A percentile compares a stretch with the other conserved stretches of the same genome.
Conservation (phyloP, 2,797 vertebrate species). For the Chiloscyllium punctatum region DNA sequence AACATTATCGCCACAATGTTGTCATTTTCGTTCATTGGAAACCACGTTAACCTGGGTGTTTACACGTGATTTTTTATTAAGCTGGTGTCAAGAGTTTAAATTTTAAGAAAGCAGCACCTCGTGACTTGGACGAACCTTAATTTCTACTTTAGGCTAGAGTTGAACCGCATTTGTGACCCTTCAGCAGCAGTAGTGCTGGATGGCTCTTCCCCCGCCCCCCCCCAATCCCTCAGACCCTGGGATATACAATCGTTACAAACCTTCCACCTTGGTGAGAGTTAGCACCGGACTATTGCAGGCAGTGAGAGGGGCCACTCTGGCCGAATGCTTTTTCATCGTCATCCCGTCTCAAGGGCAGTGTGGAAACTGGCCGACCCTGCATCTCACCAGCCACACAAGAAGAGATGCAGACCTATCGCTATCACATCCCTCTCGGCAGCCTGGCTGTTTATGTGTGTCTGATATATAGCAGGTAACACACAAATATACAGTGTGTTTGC, state of each 20-base stretch:
- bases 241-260: constrained; percentile 47
- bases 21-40: neutral
- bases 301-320: constrained; percentile 88
- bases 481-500: constrained; percentile 8
- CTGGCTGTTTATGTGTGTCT: neutral
- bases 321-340: constrained; percentile 91
- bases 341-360: constrained; percentile 13
- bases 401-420: neutral
- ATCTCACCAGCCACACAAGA: constrained; percentile 50
- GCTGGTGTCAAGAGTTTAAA: constrained; percentile 6
- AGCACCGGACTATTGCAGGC: constrained; percentile 94
- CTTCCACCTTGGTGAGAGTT: constrained; percentile 96
- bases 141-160: neutral
- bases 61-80: neutral
- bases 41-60: neutral
- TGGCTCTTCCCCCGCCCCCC: neutral
- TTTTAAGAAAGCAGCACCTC: neutral
- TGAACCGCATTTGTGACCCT: neutral
- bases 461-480: neutral
- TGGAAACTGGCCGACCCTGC: constrained; percentile 46
- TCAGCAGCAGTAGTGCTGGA: neutral
- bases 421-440: neutral
- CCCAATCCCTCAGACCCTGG: neutral
- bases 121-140: neutral
- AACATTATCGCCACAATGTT: neutral